phyloP scores from a whole-genome alignment of 1,140 invertebrate species.

The Heliconius eleuchia region DNA sequence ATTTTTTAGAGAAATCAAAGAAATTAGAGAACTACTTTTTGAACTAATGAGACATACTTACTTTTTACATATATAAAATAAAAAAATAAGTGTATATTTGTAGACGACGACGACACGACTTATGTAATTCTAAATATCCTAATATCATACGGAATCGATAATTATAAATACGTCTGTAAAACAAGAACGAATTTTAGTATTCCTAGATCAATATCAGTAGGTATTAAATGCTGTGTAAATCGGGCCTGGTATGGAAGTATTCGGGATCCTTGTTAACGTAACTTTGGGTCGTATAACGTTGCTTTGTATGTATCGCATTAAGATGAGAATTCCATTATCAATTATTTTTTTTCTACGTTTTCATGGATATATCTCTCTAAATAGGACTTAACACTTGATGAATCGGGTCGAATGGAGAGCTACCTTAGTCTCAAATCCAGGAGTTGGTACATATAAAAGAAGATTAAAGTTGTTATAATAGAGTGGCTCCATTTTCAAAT shows the following conservation, averaged over 20 bases:
- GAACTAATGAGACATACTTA: too few species aligned
- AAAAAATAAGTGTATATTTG: not conserved
- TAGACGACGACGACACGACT: not conserved
- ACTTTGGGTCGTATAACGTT: not conserved
- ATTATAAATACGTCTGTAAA: not conserved
- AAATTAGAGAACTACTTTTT: too few species aligned
- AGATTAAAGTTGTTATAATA: too few species aligned
- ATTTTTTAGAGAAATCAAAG: too few species aligned
- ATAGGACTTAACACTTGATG: not conserved
- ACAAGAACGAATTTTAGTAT: not conserved
- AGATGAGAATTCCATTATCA: constrained; percentile 24
- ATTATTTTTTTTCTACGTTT: constrained; percentile 10
- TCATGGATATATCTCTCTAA: constrained; percentile 16
- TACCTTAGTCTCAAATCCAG: not conserved
- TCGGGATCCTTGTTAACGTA: not conserved
- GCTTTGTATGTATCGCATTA: constrained; percentile 10
- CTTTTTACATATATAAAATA: not conserved
- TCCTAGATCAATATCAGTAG: not conserved
- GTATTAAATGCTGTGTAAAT: not conserved
- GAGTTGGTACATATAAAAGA: too few species aligned
- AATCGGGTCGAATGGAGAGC: not conserved
- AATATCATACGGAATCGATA: not conserved
- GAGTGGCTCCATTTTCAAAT: too few species aligned
- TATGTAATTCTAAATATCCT: not conserved
- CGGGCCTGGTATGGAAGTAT: not conserved